Base-by-base conservation (phyloP, 2,113 vertebrate genomes). In the Grallaria varia region DNA sequence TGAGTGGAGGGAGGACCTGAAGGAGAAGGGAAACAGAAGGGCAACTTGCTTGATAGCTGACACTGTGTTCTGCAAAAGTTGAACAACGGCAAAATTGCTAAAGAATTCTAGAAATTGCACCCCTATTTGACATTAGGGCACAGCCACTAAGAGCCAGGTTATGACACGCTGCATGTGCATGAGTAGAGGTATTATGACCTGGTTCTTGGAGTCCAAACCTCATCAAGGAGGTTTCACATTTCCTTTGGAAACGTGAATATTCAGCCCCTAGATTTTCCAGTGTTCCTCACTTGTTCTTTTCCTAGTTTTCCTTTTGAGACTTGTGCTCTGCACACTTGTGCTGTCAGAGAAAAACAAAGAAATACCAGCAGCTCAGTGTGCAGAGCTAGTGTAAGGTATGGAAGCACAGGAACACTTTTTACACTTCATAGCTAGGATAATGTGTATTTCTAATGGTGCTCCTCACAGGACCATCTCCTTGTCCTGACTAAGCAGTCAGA, bases 81-180 rank as follows among this genome's bases (percentile, higher is more conserved):
- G 33, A 80, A 63, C 5, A 6, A 40, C 3, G 27, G 19, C 14
- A 63, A 39, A 81, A 77, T 22, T 62, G 33, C 63, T 33, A 6
- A 13, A 55, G 45, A 75, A 49, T 59, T 74, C 50, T 21, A 71
- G 44, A 37, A 71, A 40, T 2, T 40, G 14, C 37, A 67, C 9
- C 47, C 22, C 27, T 53, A 7, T 75, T 87, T 78, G 44, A 30
- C 39, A 28, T 0, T 25, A 52, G 16, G 33, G 37, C 30, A 79
- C 75, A 73, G 22, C 20, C 50, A 62, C 37, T 4, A 23, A 53
- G 20, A 93, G 50, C 4, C n/a, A 40, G 23, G 17, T 56, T 37
- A 49, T n/a, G 53, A 37, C 23, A 42, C 44, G 10, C 20, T 73
- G 20, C 8, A 35, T 0, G 0, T 12, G 13, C 25, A 8, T 3